Base-by-base conservation (phyloP, 1,140 invertebrate genomes). In the Tyrophagus putrescentiae region DNA sequence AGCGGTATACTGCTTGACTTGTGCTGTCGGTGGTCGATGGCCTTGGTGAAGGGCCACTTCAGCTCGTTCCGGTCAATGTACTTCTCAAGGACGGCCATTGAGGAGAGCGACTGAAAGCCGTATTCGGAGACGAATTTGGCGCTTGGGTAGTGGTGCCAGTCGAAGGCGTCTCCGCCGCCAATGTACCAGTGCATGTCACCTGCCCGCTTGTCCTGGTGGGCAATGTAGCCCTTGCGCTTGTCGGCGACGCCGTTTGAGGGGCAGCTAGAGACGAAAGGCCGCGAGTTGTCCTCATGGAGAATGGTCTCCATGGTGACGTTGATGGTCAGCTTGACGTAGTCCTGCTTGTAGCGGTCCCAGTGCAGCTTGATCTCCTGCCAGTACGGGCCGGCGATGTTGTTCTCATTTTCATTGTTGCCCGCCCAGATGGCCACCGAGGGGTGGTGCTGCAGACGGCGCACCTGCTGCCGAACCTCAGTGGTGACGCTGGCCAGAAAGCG, bases 331-430 rank as follows among this genome's bases (percentile, higher is more conserved):
- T 81, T 81, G 0, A 87, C 72, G 68, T 96, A 98, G 71, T 98
- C 90, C 0, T 72, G 64, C 66, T 81, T 81, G 58, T 72, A 75
- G 3, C 3, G 16, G 9, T 63, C 56, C 11, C 23, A 11, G 4
- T 29, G 16, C 27, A 31, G 6, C 13, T 3, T 16, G 27, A 57
- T 13, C 21, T 62, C 33, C 21, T 21, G 9, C 31, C 21, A 25
- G 6, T 23, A 54, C 31, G 9, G 83, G 33, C 80, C 80, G 41
- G 79, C 76, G 1, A 98, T 71, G 0, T 87, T 91, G 27, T 80
- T 83, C 77, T 98, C 94, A 70, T 98, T 98, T 74, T 98, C 94
- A 72, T 98, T 98, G 70, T 98, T 99, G 4, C 87, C 91, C 13
- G 90, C 85, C 83, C 73, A 77, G 31, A 94, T 65, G 0, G 87